Evolutionary conservation across 2,888 invertebrate species (phyloP), one percentile per base, ranked within the genome.

Genomic region (Agrochola circellaris): DNA sequence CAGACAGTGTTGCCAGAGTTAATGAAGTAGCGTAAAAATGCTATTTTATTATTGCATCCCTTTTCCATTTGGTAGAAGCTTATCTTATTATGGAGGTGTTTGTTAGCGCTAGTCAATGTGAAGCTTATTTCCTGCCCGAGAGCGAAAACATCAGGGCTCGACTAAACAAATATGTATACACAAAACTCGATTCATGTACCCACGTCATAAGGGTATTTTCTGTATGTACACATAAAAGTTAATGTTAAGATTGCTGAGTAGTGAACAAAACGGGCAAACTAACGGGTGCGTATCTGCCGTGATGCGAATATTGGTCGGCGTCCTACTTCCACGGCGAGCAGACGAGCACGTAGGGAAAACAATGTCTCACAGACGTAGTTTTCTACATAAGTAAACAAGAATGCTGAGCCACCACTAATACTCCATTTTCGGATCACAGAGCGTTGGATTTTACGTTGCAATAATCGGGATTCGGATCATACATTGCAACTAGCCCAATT

Each of bases 231-330:
- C 88, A 89, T 91, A 90, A 91, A 90, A 89, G 87, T 91, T 90
- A 91, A 91, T 89, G 89, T 83, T 90, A 85, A 90, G 90, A 91
- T 89, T 89, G 88, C 88, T 89, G 87, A 89, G 87, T 87, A 87
- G 88, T 85, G 83, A 84, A 82, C 75, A 86, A 87, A 89, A 83
- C 77, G 83, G 80, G 74, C 80, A 77, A 77, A 86, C 88, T 87
- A 90, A 88, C 87, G 89, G 79, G 83, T 82, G 81, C 82, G 86
- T 88, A 88, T 84, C 85, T 86, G 73, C 75, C 79, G 77, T 82
- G 77, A 66, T 74, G 85, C 84, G 87, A 87, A 88, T 87, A 85
- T 87, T 89, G 86, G 87, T 78, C 78, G 73, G 72, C 76, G 80
- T 78, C 82, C 77, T 83, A 83, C 75, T 79, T 89, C 67, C 65